A percentile compares a stretch with the other conserved stretches of the same genome.
These are phyloP conservation scores for Sitobion miscanthi DNA, from an alignment of 1,140 invertebrate genomes.

Conservation along the genomic window DNA sequence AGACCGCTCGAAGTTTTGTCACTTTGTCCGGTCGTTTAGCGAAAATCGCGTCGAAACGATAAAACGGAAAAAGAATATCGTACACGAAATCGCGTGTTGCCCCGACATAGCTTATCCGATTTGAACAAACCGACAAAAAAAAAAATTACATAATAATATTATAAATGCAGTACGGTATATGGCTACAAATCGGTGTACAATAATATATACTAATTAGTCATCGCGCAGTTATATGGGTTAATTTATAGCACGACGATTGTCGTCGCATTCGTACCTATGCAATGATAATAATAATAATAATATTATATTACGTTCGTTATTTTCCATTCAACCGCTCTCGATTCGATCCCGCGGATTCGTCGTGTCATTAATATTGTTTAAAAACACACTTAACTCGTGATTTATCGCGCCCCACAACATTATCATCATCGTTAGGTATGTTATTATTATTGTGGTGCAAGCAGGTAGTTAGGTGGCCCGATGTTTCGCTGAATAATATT, in stretches of 20 bases:
- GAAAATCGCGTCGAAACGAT: not conserved
- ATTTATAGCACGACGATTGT: not conserved
- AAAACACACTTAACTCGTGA: not conserved
- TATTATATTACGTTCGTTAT: slow-evolving; percentile 20
- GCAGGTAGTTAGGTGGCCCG: not conserved
- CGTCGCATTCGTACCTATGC: not conserved
- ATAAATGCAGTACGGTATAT: not conserved
- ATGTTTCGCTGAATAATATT: not conserved
- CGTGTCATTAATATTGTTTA: slow-evolving; percentile 14
- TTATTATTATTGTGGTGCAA: too few species aligned
- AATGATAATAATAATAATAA: not conserved
- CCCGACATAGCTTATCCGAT: not conserved
- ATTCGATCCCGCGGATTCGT: not conserved
- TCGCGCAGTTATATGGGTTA: not conserved
- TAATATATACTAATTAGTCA: not conserved
- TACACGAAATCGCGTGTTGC: too few species aligned
- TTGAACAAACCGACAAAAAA: not conserved
- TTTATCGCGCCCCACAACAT: not conserved
- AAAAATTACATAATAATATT: not conserved
- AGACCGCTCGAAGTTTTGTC: not conserved
- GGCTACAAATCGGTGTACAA: not conserved
- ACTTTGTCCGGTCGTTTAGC: too few species aligned
- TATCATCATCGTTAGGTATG: not conserved
- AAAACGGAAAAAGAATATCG: not conserved
- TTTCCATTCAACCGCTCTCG: not conserved